Evolutionary conservation across 2,888 invertebrate genomes (phyloP).

Genomic region (Cerastis leucographa): DNA sequence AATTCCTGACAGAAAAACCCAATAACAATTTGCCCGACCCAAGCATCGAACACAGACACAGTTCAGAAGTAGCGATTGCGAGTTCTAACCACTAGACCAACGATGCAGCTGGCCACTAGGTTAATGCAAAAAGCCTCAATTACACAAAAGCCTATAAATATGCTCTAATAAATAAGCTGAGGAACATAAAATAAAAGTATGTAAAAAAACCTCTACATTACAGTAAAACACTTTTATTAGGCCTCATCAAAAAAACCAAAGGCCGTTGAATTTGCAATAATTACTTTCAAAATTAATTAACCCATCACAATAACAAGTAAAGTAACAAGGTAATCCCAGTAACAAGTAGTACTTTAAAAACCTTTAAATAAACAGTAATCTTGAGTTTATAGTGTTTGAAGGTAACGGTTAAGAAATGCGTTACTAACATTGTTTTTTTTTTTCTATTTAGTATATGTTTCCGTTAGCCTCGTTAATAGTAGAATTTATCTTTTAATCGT

Average conservation of each 20-base stretch:
- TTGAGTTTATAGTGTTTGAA: conserved; percentile 41
- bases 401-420: conserved; percentile 56
- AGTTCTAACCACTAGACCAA: too few relatives aligned
- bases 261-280: background rate
- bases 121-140: background rate
- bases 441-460: conserved; percentile 46
- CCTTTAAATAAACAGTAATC: conserved; percentile 6
- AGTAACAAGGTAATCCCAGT: too few relatives aligned
- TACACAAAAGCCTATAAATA: background rate
- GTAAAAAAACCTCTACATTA: background rate
- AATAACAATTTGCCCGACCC: too few relatives aligned
- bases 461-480: conserved; percentile 59
- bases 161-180: background rate
- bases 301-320: background rate
- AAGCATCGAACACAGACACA: too few relatives aligned
- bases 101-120: too few relatives aligned
- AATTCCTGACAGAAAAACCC: too few relatives aligned
- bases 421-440: conserved; percentile 34
- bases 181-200: background rate
- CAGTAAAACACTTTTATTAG: background rate
- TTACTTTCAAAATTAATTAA: conserved; percentile 13
- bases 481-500: conserved; percentile 24
- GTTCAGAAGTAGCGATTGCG: too few relatives aligned
- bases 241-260: background rate
- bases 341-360: background rate